Base-by-base conservation (phyloP, 2,797 vertebrate genomes). In the Percopsis omiscomaycus region DNA sequence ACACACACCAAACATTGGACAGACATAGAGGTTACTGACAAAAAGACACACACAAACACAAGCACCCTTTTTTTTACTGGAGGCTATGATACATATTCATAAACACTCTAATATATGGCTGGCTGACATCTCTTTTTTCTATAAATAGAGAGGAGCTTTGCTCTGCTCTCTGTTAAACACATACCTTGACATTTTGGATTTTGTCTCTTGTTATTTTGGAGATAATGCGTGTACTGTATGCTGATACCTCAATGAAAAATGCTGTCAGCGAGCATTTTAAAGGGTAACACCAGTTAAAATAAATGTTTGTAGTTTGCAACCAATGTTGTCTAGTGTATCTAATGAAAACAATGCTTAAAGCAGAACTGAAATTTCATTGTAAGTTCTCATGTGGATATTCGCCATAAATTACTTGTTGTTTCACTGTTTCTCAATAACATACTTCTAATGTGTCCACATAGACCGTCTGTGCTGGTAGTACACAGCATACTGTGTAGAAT, bases 81-180 rank as follows among this genome's bases (percentile, higher is more conserved):
- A 44, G 69, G 82, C 74, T 42, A 67, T 75, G 30, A 77, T 86
- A 72, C 75, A 87, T 84, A 84, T 87, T 85, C 79, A 85, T 86
- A 70, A 78, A 84, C 54, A 55, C 72, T 65, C 66, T 61, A 73
- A 74, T 65, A 77, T 77, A 77, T 67, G 66, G 66, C 68, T 75
- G 68, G 45, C 70, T 84, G 80, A 74, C 75, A 74, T 68, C 55
- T 81, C 67, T 66, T 68, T 74, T 80, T 42, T 58, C 78, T 73
- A 80, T 81, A 81, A 83, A 83, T 84, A 85, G 77, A 80, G n/a
- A 37, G 15, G 50, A 71, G 76, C 61, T 78, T 78, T 77, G 59
- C 51, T 68, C 45, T 58, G 44, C 56, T 54, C 57, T 4, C 16
- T 15, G 59, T 66, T 52, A 72, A 69, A 80, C 58, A 73, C 59